Evolutionary conservation across 2,797 vertebrate genomes (phyloP).

Genomic region (Pangasius sanitwongsei): DNA sequence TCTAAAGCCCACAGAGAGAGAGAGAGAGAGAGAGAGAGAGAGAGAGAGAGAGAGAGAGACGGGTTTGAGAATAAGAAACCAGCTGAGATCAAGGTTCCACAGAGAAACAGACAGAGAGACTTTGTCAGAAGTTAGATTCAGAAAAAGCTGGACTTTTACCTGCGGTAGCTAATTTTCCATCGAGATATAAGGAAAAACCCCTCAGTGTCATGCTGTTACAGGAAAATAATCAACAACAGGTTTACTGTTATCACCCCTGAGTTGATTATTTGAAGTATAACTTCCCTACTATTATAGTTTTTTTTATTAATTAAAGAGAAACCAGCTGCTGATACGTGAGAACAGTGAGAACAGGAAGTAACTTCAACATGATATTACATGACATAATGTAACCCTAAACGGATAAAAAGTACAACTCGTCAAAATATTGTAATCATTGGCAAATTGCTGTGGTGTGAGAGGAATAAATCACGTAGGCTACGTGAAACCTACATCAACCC

Average conservation of each 20-base stretch:
- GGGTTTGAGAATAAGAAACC: background rate
- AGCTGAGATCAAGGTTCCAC: slow-evolving; percentile 21
- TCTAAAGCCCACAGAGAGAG: slow-evolving; percentile 44
- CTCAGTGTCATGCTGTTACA: background rate
- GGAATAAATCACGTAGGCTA: no score
- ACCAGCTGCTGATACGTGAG: background rate
- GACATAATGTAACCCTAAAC: background rate
- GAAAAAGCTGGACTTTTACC: background rate
- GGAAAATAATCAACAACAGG: background rate
- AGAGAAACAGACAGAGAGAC: background rate
- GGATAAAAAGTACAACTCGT: background rate
- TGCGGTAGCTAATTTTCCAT: background rate
- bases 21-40: slow-evolving; percentile 15
- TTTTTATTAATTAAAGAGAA: background rate
- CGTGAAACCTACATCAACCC: background rate
- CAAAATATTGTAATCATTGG: background rate
- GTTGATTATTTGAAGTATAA: background rate
- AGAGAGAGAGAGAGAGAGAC: slow-evolving; percentile 29
- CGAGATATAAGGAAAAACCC: background rate
- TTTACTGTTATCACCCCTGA: background rate
- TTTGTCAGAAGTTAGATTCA: background rate
- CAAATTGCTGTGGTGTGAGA: no score
- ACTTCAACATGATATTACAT: background rate
- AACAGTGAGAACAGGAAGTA: background rate
- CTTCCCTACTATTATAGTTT: background rate